Conservation (phyloP, 2,888 invertebrate species). For the Cistogaster globosa region DNA sequence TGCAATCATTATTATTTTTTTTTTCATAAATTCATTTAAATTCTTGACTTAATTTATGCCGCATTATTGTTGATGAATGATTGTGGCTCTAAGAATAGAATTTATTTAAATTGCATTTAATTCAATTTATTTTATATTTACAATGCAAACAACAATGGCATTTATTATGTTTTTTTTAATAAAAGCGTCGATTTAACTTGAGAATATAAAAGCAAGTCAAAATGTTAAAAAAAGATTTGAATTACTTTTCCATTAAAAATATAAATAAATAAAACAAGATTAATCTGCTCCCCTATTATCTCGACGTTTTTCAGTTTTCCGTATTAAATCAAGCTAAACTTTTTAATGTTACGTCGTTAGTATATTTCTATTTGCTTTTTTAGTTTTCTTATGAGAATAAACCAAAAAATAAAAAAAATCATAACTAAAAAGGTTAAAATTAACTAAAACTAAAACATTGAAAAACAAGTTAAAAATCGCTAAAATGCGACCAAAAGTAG, state of each 20-base stretch:
- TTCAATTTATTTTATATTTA: slow-evolving; percentile 60
- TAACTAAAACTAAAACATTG: too few relatives aligned
- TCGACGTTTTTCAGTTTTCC: too few relatives aligned
- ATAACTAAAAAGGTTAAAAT: too few relatives aligned
- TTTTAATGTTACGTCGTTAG: too few relatives aligned
- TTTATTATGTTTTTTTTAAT: slow-evolving; percentile 27
- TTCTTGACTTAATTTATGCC: slow-evolving; percentile 57
- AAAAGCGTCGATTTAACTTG: slow-evolving; percentile 14
- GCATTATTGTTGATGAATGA: slow-evolving; percentile 54
- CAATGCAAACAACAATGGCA: slow-evolving; percentile 40
- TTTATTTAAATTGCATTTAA: slow-evolving; percentile 67
- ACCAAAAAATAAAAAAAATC: too few relatives aligned
- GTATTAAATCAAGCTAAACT: too few relatives aligned
- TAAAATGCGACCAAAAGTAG: too few relatives aligned
- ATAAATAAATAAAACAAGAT: not conserved
- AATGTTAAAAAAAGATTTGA: not conserved
- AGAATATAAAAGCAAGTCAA: not conserved
- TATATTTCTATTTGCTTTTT: too few relatives aligned
- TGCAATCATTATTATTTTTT: not conserved
- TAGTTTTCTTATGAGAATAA: too few relatives aligned
- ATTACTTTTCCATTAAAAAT: not conserved
- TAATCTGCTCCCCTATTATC: too few relatives aligned
- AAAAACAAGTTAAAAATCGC: too few relatives aligned
- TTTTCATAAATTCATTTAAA: slow-evolving; percentile 29
- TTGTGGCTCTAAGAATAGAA: slow-evolving; percentile 58